Percentiles rank a stretch among this genome's conserved stretches.
Conservation (phyloP, 2,888 invertebrate genomes). For the Aporophyla lueneburgensis region DNA sequence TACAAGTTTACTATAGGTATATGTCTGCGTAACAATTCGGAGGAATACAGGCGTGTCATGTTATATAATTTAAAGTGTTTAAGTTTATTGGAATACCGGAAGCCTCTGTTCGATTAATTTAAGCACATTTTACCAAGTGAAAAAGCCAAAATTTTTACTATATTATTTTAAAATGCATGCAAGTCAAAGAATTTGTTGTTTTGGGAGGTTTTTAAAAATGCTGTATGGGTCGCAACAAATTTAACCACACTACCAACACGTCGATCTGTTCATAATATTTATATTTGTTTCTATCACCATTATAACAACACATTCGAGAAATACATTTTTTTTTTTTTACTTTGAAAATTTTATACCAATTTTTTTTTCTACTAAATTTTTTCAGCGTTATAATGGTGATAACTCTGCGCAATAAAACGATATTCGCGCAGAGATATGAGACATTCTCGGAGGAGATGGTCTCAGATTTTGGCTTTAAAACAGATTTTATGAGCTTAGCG, state of each 20-base stretch:
- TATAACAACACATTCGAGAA: slow-evolving; percentile 31
- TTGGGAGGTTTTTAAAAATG: not conserved
- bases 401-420: slow-evolving; percentile 41
- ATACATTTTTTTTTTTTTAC: not conserved
- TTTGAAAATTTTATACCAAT: too few relatives aligned
- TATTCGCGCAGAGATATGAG: slow-evolving; percentile 53
- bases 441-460: slow-evolving; percentile 69
- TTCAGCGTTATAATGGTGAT: slow-evolving; percentile 53
- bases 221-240: not conserved
- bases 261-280: slow-evolving; percentile 33
- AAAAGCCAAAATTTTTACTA: not conserved
- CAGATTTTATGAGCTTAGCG: not conserved
- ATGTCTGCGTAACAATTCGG: too few relatives aligned
- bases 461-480: slow-evolving; percentile 28
- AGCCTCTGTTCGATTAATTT: not conserved
- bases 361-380: not conserved
- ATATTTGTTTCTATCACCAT: slow-evolving; percentile 53
- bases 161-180: not conserved
- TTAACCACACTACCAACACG: slow-evolving; percentile 19
- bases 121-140: not conserved
- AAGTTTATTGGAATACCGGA: not conserved
- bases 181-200: not conserved
- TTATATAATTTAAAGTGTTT: not conserved
- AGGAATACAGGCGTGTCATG: not conserved
- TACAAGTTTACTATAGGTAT: not conserved